Conservation (phyloP, 2,888 invertebrate species). For the Notocelia uddmanniana region DNA sequence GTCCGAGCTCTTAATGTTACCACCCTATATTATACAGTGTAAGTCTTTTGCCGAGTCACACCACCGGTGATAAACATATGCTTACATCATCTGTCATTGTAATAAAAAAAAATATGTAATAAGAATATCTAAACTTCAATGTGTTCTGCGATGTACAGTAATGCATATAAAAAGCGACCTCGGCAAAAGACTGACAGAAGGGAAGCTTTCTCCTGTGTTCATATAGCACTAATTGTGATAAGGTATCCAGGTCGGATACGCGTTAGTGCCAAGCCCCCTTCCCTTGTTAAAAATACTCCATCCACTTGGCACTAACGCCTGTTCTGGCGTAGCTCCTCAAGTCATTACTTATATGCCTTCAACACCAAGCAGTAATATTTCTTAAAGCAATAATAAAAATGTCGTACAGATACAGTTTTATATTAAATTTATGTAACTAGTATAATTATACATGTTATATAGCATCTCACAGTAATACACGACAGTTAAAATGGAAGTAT, state of each 20-base stretch:
- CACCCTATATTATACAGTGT: constrained; percentile 23
- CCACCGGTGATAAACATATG: constrained; percentile 8
- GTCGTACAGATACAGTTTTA: constrained; percentile 38
- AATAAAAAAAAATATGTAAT: constrained; percentile 5
- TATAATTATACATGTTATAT: constrained; percentile 37
- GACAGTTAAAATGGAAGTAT: constrained; percentile 60
- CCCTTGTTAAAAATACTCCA: constrained; percentile 30
- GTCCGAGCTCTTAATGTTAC: constrained; percentile 10
- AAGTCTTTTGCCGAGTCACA: constrained; percentile 39
- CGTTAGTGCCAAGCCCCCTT: constrained; percentile 25
- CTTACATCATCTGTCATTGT: constrained; percentile 10
- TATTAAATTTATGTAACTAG: constrained; percentile 38
- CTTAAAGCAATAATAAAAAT: constrained; percentile 41
- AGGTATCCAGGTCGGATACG: constrained; percentile 34
- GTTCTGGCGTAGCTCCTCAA: constrained; percentile 27
- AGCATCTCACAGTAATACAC: constrained; percentile 59
- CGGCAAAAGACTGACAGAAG: constrained; percentile 40
- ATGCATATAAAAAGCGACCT: constrained; percentile 29
- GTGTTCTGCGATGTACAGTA: constrained; percentile 13
- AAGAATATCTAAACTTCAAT: neutral
- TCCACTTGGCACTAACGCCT: constrained; percentile 29
- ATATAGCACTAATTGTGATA: constrained; percentile 45
- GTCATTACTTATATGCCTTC: constrained; percentile 30
- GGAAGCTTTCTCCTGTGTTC: constrained; percentile 41
- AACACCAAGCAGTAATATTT: constrained; percentile 33